Evolutionary conservation across 2,797 vertebrate genomes (phyloP).

Genomic region (Apogon talboti): DNA sequence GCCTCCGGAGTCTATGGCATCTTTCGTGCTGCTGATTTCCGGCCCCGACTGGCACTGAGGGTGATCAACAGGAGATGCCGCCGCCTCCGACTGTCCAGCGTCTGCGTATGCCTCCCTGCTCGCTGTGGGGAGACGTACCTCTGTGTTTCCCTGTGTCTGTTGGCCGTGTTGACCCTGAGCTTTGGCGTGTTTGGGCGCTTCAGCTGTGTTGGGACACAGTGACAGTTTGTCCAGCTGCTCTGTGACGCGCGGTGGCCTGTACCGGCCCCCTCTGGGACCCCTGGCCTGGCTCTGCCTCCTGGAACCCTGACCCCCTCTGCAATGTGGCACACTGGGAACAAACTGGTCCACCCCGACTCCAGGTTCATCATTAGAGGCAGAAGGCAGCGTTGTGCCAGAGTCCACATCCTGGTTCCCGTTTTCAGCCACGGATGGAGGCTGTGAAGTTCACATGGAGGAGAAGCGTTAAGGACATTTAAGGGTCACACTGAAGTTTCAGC

Average conservation of each 20-base stretch:
- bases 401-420: slow-evolving; percentile 48
- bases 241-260: slow-evolving; percentile 47
- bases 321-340: slow-evolving; percentile 33
- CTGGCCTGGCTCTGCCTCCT: slow-evolving; percentile 57
- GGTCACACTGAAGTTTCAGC: too few relatives aligned
- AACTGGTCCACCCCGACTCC: slow-evolving; percentile 24
- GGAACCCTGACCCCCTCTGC: slow-evolving; percentile 46
- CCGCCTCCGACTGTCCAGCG: slow-evolving; percentile 1
- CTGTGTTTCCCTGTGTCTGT: slow-evolving; percentile 19
- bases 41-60: slow-evolving; percentile 2
- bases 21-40: slow-evolving; percentile 34
- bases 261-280: slow-evolving; percentile 62
- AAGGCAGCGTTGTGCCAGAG: background rate
- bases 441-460: background rate
- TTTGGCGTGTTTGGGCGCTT: slow-evolving; percentile 31
- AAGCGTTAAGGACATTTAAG: background rate
- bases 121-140: background rate
- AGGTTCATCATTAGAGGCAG: slow-evolving; percentile 20
- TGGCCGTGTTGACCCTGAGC: slow-evolving; percentile 25
- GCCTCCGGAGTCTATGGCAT: slow-evolving; percentile 11
- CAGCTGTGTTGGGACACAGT: slow-evolving; percentile 55
- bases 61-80: slow-evolving; percentile 12
- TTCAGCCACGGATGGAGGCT: slow-evolving; percentile 66
- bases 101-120: slow-evolving; percentile 1
- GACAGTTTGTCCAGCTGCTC: slow-evolving; percentile 70